Evolutionary conservation across 23 tunicate species (phyloP).

Genomic region (Botrylloides violaceus): DNA sequence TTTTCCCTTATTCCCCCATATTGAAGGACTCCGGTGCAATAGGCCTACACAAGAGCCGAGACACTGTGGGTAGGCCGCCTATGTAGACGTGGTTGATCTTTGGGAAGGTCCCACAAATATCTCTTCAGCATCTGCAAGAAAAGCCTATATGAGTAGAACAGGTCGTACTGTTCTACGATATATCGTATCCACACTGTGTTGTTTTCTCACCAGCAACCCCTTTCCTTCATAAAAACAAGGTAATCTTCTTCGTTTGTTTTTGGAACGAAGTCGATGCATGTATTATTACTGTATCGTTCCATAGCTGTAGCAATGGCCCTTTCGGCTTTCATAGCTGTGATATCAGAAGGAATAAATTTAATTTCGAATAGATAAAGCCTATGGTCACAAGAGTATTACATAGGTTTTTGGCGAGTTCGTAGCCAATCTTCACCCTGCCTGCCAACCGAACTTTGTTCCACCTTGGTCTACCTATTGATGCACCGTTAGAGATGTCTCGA

Average conservation of each 20-base stretch:
- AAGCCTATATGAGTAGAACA: too few species aligned
- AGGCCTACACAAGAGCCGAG: too few species aligned
- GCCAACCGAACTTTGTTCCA: slow-evolving; percentile 26
- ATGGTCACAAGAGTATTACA: neutral
- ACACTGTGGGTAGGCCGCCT: too few species aligned
- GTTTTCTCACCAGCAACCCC: slow-evolving; percentile 41
- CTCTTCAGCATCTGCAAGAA: too few species aligned
- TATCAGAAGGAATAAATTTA: neutral
- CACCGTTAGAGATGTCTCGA: slow-evolving; percentile 5
- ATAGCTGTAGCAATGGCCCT: slow-evolving; percentile 19
- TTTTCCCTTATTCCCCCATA: too few species aligned
- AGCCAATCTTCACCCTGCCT: slow-evolving; percentile 36
- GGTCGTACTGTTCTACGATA: neutral
- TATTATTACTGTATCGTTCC: neutral
- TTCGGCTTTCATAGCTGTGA: slow-evolving; percentile 16
- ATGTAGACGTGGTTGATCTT: too few species aligned
- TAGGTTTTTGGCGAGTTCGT: slow-evolving; percentile 9
- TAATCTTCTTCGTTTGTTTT: slow-evolving; percentile 22
- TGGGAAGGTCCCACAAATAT: too few species aligned
- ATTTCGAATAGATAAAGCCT: neutral
- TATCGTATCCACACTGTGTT: neutral
- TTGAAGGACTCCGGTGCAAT: too few species aligned
- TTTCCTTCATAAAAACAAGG: slow-evolving; percentile 14
- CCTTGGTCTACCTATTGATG: neutral
- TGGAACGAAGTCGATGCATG: slow-evolving; percentile 43